Evolutionary conservation across 1,140 invertebrate species (phyloP), one percentile per base, ranked within the genome.

Genomic region (Micrasema minimum): DNA sequence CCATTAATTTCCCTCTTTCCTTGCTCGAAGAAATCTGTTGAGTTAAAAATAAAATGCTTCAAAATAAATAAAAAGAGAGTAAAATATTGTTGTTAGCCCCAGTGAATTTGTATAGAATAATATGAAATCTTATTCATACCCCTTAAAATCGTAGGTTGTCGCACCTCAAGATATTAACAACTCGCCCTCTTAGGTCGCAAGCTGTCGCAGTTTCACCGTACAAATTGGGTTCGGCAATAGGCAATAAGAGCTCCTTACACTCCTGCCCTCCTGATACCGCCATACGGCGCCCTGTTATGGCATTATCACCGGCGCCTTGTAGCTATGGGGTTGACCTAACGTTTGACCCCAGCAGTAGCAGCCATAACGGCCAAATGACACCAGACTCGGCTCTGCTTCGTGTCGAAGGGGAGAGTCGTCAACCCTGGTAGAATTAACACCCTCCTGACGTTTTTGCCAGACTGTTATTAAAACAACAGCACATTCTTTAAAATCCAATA

Each of bases 331-430:
- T 65, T 71, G 69, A 71, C 69, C 69, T 45, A 43, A 23, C 53
- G 26, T 55, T 57, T 69, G 53, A 61, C 53, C 67, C 67, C 51
- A 23, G 43, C 59, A 31, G 23, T 45, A 38, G 57, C 57, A 23
- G 69, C 59, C 35, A 71, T 71, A 71, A 71, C 57, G 31, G 69
- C 69, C 69, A 71, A 71, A 55, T 71, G 69, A 71, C 69, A 71
- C 69, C 69, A 71, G 61, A 20, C 64, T 57, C 26, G 18, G 50
- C 53, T 57, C 31, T 18, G 53, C 31, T 37, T 14, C n/a, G 14
- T 20, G 53, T 38, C 53, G 53, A 57, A 38, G 53, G 53, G 53
- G 53, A 57, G 26, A 57, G 4, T 16, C 26, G 26, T n/a, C 26
- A 57, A 16, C 53, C 53, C 31, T 16, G n/a, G n/a, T n/a, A n/a